Evolutionary conservation across 2,113 vertebrate species (phyloP).

Genomic region (Leptodactylus fuscus): DNA sequence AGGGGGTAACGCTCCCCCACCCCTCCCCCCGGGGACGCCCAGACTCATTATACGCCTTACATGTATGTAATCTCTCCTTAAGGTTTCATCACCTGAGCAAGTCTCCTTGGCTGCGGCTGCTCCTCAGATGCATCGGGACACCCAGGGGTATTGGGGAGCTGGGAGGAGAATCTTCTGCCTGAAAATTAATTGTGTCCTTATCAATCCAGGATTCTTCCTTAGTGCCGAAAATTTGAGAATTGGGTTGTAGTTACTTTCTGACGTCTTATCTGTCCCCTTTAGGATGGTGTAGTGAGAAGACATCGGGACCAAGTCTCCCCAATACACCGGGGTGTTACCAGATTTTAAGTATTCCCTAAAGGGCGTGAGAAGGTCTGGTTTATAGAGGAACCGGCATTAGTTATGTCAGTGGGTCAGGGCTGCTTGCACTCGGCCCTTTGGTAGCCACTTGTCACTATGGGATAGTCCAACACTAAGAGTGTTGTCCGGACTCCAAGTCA

Average conservation of each 20-base stretch:
- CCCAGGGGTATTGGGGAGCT: constrained; percentile 27
- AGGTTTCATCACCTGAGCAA: constrained; percentile 48
- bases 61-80: constrained; percentile 20
- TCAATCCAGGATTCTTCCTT: constrained; percentile 6
- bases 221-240: neutral
- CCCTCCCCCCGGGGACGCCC: neutral
- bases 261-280: neutral
- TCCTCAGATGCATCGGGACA: neutral
- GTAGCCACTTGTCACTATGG: no score
- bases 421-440: no score
- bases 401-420: no score
- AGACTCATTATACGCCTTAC: neutral
- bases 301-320: neutral
- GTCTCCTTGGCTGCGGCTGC: neutral
- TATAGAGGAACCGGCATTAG: no score
- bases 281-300: neutral
- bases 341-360: neutral
- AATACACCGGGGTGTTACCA: neutral
- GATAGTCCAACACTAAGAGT: no score
- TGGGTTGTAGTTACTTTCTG: neutral
- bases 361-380: no score
- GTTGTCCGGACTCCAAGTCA: no score
- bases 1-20: neutral
- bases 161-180: neutral
- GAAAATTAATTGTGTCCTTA: constrained; percentile 48